Evolutionary conservation across 2,888 invertebrate species (phyloP).

Genomic region (Entomobrya multifasciata): DNA sequence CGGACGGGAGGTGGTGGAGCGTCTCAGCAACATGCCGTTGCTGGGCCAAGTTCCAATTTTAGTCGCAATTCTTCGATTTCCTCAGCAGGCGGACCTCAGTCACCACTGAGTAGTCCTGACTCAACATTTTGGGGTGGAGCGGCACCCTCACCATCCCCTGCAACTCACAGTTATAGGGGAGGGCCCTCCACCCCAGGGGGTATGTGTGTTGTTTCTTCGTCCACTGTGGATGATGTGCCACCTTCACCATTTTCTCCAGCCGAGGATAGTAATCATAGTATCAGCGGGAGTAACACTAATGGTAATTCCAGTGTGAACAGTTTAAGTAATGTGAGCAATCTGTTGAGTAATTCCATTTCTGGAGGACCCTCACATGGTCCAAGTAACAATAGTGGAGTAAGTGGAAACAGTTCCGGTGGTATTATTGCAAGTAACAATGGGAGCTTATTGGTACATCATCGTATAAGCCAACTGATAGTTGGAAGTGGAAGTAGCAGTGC

Average conservation of each 20-base stretch:
- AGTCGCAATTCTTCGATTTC: conserved; percentile 56
- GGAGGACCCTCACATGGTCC: conserved; percentile 47
- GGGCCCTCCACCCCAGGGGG: conserved; percentile 76
- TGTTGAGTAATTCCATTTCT: conserved; percentile 41
- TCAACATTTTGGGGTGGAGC: conserved; percentile 77
- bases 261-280: conserved; percentile 59
- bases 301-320: background rate
- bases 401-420: conserved; percentile 28
- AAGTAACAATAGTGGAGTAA: conserved; percentile 41
- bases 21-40: conserved; percentile 23
- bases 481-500: conserved; percentile 39
- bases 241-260: conserved; percentile 78
- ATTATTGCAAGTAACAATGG: conserved; percentile 22
- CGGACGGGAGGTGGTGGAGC: conserved; percentile 57
- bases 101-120: conserved; percentile 78
- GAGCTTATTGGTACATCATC: conserved; percentile 52
- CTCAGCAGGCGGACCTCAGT: conserved; percentile 67
- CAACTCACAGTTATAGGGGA: conserved; percentile 65
- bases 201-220: conserved; percentile 78
- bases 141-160: conserved; percentile 70
- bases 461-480: conserved; percentile 61
- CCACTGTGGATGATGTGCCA: conserved; percentile 79
- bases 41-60: conserved; percentile 57
- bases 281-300: conserved; percentile 19
- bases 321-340: conserved; percentile 38